Evolutionary conservation across 2,797 vertebrate species (phyloP).

Genomic region (Hippopotamyrus pictus): DNA sequence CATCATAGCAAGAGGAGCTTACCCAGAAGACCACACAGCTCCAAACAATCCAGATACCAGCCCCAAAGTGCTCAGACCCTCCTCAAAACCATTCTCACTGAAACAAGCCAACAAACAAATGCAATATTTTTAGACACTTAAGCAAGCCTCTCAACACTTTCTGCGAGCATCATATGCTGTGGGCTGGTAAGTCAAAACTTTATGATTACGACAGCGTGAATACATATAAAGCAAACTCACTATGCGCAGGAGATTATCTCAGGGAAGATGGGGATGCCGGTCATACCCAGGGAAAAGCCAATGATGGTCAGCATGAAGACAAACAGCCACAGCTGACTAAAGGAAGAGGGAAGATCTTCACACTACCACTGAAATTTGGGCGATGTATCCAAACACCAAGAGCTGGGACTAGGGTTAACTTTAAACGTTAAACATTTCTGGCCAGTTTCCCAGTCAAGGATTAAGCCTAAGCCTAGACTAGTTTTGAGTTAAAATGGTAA

Average conservation of each 20-base stretch:
- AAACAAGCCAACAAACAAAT: neutral
- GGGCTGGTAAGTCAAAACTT: neutral
- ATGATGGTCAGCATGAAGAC: constrained; percentile 71
- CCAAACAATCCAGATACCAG: constrained; percentile 82
- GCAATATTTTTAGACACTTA: neutral
- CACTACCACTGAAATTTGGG: neutral
- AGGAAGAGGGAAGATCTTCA: constrained; percentile 31
- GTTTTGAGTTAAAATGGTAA: too few species aligned
- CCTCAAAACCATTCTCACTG: constrained; percentile 83
- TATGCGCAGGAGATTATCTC: constrained; percentile 78
- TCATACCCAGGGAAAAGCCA: constrained; percentile 81
- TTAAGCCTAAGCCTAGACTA: too few species aligned
- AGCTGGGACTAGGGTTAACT: neutral
- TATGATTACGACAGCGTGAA: neutral
- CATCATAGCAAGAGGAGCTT: constrained; percentile 37
- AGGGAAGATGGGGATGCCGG: constrained; percentile 77
- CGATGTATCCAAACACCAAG: neutral
- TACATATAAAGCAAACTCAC: constrained; percentile 64
- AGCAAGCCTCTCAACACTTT: neutral
- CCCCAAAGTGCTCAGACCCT: constrained; percentile 83
- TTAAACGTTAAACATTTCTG: neutral
- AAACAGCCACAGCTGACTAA: constrained; percentile 83
- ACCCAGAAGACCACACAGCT: constrained; percentile 85
- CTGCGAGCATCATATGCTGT: neutral
- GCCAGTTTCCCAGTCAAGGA: too few species aligned